phyloP scores from a whole-genome alignment of 2,113 vertebrate genomes.

The Telmatochromis sp. region DNA sequence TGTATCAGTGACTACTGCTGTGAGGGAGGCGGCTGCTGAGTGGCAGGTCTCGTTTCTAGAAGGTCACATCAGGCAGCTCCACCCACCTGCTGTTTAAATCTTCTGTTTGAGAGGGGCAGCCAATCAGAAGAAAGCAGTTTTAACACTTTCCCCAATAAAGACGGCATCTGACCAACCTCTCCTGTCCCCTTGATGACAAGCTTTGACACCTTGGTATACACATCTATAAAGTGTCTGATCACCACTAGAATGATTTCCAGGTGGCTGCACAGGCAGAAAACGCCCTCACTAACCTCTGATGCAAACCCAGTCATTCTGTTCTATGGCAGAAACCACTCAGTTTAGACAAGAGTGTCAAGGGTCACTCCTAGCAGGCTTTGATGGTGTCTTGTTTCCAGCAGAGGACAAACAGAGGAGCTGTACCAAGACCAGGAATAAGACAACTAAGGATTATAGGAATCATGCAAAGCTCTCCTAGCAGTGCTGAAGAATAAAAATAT shows the following conservation, averaged over 20 bases:
- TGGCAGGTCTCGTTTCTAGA: not conserved
- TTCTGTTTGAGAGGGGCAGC: not conserved
- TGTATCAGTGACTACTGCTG: not conserved
- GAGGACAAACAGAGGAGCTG: not conserved
- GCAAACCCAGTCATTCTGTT: not conserved
- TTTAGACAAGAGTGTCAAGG: not conserved
- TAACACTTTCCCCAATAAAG: accelerated
- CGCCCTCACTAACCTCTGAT: not conserved
- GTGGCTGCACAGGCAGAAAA: not conserved
- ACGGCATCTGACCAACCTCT: accelerated
- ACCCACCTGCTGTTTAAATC: not conserved
- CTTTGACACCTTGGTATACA: accelerated
- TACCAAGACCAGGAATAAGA: not conserved
- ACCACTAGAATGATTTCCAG: accelerated
- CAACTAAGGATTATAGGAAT: not conserved
- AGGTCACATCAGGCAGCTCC: not conserved
- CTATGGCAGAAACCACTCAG: accelerated
- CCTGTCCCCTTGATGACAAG: not conserved
- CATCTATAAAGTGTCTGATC: not conserved
- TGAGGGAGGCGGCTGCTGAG: not conserved
- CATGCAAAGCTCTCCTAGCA: not conserved
- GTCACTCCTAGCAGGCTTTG: not conserved
- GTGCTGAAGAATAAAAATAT: not conserved
- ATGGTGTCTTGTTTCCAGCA: not conserved
- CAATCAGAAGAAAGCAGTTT: not conserved